A percentile compares a stretch with the other conserved stretches of the same genome.
These are phyloP conservation scores for Laterallus jamaicensis DNA, from an alignment of 2,113 vertebrate species.

Conservation along the genomic window DNA sequence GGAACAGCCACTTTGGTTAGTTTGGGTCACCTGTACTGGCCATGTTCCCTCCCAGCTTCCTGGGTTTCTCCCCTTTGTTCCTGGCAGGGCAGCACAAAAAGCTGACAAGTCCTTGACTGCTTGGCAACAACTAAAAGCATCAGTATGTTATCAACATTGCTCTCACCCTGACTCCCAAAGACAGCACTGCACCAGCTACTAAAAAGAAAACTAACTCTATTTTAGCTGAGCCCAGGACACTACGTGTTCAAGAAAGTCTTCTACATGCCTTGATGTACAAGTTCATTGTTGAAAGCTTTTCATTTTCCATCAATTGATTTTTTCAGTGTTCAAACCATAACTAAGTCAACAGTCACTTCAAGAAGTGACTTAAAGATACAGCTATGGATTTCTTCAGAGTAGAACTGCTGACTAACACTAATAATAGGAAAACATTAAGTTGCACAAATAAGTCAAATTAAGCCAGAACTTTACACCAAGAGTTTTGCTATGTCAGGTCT, in stretches of 20 bases:
- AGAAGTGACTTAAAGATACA: not conserved
- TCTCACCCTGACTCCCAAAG: too few relatives aligned
- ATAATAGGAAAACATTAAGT: not conserved
- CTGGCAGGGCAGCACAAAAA: too few relatives aligned
- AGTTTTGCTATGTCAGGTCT: not conserved
- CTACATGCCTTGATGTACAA: accelerated
- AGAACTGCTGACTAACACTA: not conserved
- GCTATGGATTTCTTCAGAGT: not conserved
- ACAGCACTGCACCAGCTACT: too few relatives aligned
- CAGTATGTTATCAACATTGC: too few relatives aligned
- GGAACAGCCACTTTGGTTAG: too few relatives aligned
- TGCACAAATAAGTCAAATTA: not conserved
- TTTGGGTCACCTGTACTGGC: too few relatives aligned
- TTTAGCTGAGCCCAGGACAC: too few relatives aligned
- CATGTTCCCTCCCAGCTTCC: too few relatives aligned
- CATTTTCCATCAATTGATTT: not conserved
- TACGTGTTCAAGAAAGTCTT: not conserved
- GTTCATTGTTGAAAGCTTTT: not conserved
- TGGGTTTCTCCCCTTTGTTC: too few relatives aligned
- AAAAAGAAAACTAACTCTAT: too few relatives aligned
- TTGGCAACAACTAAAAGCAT: too few relatives aligned
- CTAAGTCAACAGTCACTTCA: not conserved
- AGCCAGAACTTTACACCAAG: not conserved
- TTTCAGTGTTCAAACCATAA: not conserved
- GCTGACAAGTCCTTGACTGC: too few relatives aligned